Base-by-base conservation (phyloP, 2,797 vertebrate species). In the Chaunax sp. region DNA sequence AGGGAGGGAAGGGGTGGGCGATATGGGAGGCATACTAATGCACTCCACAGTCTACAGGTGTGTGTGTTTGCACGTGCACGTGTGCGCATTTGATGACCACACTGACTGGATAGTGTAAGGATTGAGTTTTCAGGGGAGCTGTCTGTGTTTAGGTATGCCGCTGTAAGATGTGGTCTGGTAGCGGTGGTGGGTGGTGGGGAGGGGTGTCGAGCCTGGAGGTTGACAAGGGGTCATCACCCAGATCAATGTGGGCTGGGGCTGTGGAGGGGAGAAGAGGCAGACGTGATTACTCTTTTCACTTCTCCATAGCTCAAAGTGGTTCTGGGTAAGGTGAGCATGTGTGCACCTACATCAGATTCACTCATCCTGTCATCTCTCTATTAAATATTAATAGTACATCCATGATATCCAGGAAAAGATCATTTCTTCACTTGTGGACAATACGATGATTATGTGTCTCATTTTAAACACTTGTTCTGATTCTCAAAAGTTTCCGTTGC, bases 251-350 rank as follows among this genome's bases (percentile, higher is more conserved):
- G 77, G 59, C 47, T 33, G 50, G 33, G 46, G 70, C 25, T 60
- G 59, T 44, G 76, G 57, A 60, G 50, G 64, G 81, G 64, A 72
- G 80, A 82, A 72, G 77, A 67, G 79, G 76, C 74, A 67, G 77
- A 81, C 76, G 78, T 72, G 52, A 87, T 86, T 71, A 69, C 80
- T 85, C 92, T 93, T 93, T 93, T 94, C 90, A 92, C 90, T 89
- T 92, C 72, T 87, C 54, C 55, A 41, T 41, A 83, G 87, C 86
- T 79, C 72, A 82, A 87, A 88, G 82, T 35, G 8, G 45, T 69
- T 72, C 38, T 82, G 78, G 77, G 89, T 84, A 90, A 66, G 64
- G 53, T 77, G 73, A 75, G 66, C 23, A 47, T 49, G 47, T 23
- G 25, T 16, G 33, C 1, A 2, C 7, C 33, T 35, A 11, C 33